Conservation (phyloP, 1,140 invertebrate genomes). For the Mesaphorura yosii region DNA sequence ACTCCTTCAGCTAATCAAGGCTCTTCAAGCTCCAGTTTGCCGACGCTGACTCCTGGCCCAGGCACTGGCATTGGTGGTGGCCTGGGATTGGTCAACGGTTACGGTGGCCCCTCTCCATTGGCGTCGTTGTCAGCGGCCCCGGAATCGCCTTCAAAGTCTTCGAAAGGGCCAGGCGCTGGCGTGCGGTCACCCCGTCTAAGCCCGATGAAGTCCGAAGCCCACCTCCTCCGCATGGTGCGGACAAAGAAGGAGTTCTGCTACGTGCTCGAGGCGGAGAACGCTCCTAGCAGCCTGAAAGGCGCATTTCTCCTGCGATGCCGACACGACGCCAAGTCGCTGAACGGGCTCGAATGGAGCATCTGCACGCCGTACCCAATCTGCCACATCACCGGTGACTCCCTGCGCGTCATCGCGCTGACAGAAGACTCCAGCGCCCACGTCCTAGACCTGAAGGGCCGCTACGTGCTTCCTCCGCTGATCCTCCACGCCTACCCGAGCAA, state of each 20-base stretch:
- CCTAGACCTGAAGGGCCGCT: conserved; percentile 42
- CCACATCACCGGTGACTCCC: conserved; percentile 25
- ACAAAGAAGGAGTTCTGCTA: conserved; percentile 6
- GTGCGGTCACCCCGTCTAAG: too few relatives aligned
- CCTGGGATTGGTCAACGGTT: too few relatives aligned
- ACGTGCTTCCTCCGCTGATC: conserved; percentile 50
- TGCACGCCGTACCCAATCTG: conserved; percentile 22
- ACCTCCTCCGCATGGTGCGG: not conserved
- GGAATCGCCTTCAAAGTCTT: too few relatives aligned
- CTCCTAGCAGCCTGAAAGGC: not conserved
- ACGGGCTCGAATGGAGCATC: conserved; percentile 26
- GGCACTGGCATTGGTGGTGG: too few relatives aligned
- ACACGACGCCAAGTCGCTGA: conserved; percentile 10
- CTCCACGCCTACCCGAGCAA: conserved; percentile 47
- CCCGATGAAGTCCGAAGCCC: not conserved
- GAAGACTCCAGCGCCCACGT: conserved; percentile 54
- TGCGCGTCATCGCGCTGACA: conserved; percentile 48
- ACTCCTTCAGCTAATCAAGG: too few relatives aligned
- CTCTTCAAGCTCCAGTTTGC: too few relatives aligned
- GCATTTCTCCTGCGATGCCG: conserved; percentile 8
- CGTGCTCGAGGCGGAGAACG: conserved; percentile 8
- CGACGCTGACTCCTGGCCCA: too few relatives aligned
- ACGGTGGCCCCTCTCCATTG: too few relatives aligned
- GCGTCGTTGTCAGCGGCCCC: too few relatives aligned
- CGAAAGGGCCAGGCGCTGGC: too few relatives aligned